Conservation (phyloP, 2,888 invertebrate genomes). For the Andrena bucephala region DNA sequence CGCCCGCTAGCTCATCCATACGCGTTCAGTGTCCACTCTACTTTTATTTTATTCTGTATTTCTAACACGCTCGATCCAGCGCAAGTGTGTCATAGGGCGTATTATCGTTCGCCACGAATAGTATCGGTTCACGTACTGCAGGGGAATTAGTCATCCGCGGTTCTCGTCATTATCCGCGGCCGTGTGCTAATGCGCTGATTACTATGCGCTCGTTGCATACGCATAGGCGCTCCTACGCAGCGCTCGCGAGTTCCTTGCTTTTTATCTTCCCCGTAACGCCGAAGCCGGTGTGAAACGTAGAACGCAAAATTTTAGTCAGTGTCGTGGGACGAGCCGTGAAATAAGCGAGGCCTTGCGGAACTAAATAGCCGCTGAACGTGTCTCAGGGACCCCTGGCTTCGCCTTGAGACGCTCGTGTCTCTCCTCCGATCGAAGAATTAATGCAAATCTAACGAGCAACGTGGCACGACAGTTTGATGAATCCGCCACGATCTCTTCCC, state of each 20-base stretch:
- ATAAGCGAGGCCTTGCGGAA: constrained; percentile 29
- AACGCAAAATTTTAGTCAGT: background rate
- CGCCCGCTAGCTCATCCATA: no score
- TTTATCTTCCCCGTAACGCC: background rate
- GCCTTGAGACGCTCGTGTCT: constrained; percentile 23
- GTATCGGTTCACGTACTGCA: constrained; percentile 6
- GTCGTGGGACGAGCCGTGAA: background rate
- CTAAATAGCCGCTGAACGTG: background rate
- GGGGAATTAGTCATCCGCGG: constrained; percentile 41
- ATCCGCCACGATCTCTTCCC: background rate
- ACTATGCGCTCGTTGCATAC: constrained; percentile 41
- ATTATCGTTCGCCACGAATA: constrained; percentile 24
- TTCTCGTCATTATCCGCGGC: constrained; percentile 50
- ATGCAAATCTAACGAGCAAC: constrained; percentile 40
- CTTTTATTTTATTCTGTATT: no score
- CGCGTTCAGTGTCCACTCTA: no score
- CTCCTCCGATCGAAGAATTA: constrained; percentile 29
- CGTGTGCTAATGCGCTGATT: constrained; percentile 56
- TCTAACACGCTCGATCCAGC: background rate
- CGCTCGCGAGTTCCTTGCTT: background rate
- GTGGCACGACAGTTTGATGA: constrained; percentile 23
- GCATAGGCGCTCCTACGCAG: background rate
- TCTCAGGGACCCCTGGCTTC: constrained; percentile 42
- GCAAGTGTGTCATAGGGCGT: background rate
- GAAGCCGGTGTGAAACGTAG: background rate